Base-by-base conservation (phyloP, 2,113 vertebrate species). In the Microtus pennsylvanicus region DNA sequence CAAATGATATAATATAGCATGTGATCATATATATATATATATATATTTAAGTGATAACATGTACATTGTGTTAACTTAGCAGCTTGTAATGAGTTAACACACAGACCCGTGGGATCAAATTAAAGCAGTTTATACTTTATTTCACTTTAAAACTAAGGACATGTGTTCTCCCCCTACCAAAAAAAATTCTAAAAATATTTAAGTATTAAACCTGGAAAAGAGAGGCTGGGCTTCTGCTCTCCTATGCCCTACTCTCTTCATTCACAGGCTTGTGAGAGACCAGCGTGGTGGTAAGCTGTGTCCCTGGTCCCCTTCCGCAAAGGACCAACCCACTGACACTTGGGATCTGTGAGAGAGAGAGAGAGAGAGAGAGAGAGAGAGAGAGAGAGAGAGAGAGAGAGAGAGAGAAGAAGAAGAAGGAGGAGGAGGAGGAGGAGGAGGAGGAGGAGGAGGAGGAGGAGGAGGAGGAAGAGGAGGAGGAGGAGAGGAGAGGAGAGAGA, bases 181-280 rank as follows among this genome's bases (percentile, higher is more conserved):
- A 42, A 90, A n/a, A 50, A 52, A 52, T 61, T 93, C 65, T 89
- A 26, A 88, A 92, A 94, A 85, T n/a, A 67, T 85, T 70, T 21
- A 55, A 80, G 47, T 9, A 58, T n/a, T 63, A 87, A 92, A 80
- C 58, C 87, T 61, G 24, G 58, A 87, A 94, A 33, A 74, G 70
- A 52, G 22, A 55, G 24, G 42, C 10, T 5, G 70, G 28, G 26
- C 0, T 6, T 72, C 38, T 45, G 28, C 17, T 89, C 52, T 61
- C 14, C 30, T 52, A 47, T 9, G 0, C 11, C 30, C 38, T 21
- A 7, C 35, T 24, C 7, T 13, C 26, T 1, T 16, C 2, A 12
- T 38, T 28, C 28, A 14, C 2, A 69, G 55, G 35, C n/a, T 16
- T 19, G 16, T 4, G 38, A 30, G 50, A 5, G 35, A 28, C 9